Evolutionary conservation across 1,140 invertebrate genomes (phyloP).

Genomic region (Apis florea): DNA sequence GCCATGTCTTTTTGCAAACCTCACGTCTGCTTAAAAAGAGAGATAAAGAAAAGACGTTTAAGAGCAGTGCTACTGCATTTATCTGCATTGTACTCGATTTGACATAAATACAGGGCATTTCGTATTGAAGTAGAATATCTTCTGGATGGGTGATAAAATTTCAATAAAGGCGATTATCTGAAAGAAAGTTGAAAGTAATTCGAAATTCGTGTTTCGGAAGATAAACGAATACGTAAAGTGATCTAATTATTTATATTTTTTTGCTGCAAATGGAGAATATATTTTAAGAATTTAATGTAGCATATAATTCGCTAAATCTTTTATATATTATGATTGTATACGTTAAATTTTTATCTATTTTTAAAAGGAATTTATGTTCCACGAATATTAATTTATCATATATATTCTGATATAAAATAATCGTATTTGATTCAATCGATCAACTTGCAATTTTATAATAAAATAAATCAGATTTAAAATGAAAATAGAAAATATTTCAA

Average conservation of each 20-base stretch:
- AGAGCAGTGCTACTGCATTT: neutral
- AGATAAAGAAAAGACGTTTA: neutral
- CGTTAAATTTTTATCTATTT: no score
- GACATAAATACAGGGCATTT: neutral
- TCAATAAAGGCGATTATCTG: neutral
- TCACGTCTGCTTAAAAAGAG: slow-evolving; percentile 9
- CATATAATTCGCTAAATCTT: no score
- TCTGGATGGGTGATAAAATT: neutral
- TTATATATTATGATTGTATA: no score
- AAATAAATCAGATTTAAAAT: no score
- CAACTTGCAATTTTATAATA: neutral
- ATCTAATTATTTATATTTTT: no score
- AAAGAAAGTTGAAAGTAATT: neutral
- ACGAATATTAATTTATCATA: no score
- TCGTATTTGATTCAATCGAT: no score
- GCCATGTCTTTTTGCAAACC: neutral
- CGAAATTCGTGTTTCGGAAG: neutral
- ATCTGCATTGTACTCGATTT: neutral
- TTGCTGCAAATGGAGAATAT: neutral
- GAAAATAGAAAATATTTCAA: no score
- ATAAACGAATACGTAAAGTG: neutral
- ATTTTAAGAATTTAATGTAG: neutral
- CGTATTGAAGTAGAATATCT: neutral
- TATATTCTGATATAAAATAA: no score
- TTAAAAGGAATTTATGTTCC: no score